Evolutionary conservation across 2,888 invertebrate genomes (phyloP).

Genomic region (Synergus umbraculus): DNA sequence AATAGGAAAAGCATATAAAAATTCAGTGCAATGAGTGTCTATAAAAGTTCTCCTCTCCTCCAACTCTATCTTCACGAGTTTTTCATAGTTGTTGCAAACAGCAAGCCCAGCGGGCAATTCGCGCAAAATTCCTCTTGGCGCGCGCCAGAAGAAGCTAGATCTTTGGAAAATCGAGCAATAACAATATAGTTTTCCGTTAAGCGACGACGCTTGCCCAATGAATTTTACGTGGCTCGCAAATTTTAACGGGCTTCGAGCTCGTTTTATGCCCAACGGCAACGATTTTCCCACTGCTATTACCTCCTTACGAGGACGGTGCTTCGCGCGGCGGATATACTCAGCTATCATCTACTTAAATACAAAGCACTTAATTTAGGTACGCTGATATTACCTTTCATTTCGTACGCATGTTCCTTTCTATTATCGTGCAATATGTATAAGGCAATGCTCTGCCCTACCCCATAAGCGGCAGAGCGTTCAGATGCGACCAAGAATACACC

Average conservation of each 20-base stretch:
- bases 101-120: background rate
- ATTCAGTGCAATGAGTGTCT: too few relatives aligned
- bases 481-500: conserved; percentile 6
- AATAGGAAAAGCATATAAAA: background rate
- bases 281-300: conserved; percentile 26
- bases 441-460: background rate
- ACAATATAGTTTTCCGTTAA: conserved; percentile 41
- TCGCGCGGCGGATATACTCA: conserved; percentile 54
- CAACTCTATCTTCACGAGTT: background rate
- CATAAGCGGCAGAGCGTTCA: background rate
- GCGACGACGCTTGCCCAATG: conserved; percentile 20
- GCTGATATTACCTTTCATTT: conserved; percentile 52
- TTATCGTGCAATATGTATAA: conserved; percentile 12
- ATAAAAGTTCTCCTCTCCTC: conserved; percentile 2
- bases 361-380: conserved; percentile 55
- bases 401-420: conserved; percentile 21
- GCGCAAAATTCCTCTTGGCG: conserved; percentile 1
- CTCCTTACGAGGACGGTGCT: conserved; percentile 47
- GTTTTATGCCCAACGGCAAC: conserved; percentile 29
- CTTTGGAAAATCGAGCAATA: conserved; percentile 34
- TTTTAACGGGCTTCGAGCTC: conserved; percentile 31
- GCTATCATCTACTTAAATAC: conserved; percentile 58
- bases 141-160: background rate
- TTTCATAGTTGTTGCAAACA: background rate
- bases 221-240: conserved; percentile 39